phyloP scores from a whole-genome alignment of 2,888 invertebrate species.

The Erebia ligea region DNA sequence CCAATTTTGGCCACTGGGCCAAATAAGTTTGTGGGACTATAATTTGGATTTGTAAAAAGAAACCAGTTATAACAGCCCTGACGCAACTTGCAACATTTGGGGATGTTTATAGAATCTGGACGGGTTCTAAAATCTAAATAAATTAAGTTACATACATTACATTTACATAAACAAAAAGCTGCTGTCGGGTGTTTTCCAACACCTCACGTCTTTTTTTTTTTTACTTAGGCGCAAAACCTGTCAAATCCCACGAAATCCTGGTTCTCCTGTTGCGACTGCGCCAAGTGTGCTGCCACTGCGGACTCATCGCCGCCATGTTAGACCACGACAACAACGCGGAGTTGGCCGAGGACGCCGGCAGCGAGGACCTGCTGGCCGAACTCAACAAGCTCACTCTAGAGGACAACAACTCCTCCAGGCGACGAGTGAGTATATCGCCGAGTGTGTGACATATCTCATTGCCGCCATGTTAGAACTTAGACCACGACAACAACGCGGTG shows the following conservation, averaged over 20 bases:
- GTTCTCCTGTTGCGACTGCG: conserved; percentile 92
- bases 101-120: no score
- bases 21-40: no score
- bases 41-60: no score
- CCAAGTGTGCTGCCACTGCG: conserved; percentile 95
- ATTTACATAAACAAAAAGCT: no score
- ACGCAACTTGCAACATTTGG: no score
- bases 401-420: conserved; percentile 48
- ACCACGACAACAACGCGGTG: conserved; percentile 46
- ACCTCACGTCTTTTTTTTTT: not conserved
- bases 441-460: conserved; percentile 95
- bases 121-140: not conserved
- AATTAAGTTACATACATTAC: not conserved
- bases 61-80: no score
- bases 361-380: conserved; percentile 85
- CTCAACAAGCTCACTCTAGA: conserved; percentile 85
- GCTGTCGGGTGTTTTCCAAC: no score
- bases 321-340: conserved; percentile 58
- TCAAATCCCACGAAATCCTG: conserved; percentile 88
- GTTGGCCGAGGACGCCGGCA: conserved; percentile 57
- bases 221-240: conserved; percentile 79
- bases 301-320: conserved; percentile 86
- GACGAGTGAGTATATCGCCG: conserved; percentile 83
- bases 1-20: no score
- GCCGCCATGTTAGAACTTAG: conserved; percentile 79